Conservation (phyloP, 2,888 invertebrate genomes). For the Gasteruption jaculator region DNA sequence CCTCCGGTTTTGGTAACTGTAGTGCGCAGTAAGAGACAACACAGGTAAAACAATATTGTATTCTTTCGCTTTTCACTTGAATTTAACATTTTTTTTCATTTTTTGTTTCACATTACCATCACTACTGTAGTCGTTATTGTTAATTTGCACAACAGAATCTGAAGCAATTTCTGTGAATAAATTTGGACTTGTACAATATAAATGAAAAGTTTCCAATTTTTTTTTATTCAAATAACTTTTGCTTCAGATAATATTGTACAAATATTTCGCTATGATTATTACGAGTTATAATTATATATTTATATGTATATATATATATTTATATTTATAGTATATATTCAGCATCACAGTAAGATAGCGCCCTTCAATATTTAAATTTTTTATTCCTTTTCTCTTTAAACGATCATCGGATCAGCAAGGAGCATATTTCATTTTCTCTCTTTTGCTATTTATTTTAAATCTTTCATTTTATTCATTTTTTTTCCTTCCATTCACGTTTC, state of each 20-base stretch:
- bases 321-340: slow-evolving; percentile 38
- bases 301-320: slow-evolving; percentile 14
- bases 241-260: slow-evolving; percentile 11
- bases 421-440: slow-evolving; percentile 23
- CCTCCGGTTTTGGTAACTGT: too few species aligned
- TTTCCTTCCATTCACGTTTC: slow-evolving; percentile 17
- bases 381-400: too few species aligned
- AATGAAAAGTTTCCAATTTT: neutral
- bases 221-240: neutral
- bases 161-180: neutral
- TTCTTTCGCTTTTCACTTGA: neutral
- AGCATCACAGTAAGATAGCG: slow-evolving; percentile 53
- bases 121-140: slow-evolving; percentile 25
- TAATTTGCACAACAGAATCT: slow-evolving; percentile 15
- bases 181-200: neutral
- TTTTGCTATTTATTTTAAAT: slow-evolving; percentile 12
- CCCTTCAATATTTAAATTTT: slow-evolving; percentile 46
- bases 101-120: slow-evolving; percentile 22
- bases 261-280: slow-evolving; percentile 26
- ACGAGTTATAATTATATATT: slow-evolving; percentile 24
- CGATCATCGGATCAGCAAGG: slow-evolving; percentile 41
- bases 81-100: slow-evolving; percentile 6
- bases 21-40: too few species aligned
- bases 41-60: slow-evolving; percentile 15
- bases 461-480: too few species aligned